Conservation (phyloP, 2,888 invertebrate genomes). For the Tipula confusa region DNA sequence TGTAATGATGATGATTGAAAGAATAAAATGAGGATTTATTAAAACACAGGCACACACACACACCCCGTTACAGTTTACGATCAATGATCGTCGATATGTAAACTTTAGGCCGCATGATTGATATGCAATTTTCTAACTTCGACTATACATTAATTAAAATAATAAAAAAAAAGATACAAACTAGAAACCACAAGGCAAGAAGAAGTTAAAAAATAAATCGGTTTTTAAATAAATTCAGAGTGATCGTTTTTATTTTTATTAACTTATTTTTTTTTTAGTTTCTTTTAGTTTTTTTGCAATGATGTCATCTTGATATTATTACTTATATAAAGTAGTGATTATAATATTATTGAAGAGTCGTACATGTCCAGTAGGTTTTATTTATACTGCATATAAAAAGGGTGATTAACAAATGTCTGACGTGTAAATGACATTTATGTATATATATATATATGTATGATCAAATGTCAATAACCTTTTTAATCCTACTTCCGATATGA, state of each 20-base stretch:
- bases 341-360: conserved; percentile 20
- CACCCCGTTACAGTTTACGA: not conserved
- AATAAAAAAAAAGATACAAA: not conserved
- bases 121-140: not conserved
- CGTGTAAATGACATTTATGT: not conserved
- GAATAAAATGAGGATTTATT: conserved; percentile 25
- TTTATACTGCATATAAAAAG: not conserved
- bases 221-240: conserved; percentile 20
- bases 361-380: not conserved
- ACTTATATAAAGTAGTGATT: conserved; percentile 3
- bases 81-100: not conserved
- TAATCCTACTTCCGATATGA: not conserved
- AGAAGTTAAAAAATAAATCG: conserved; percentile 1
- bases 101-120: not conserved
- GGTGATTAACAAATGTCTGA: not conserved
- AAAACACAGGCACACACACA: not conserved
- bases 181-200: not conserved
- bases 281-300: not conserved
- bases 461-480: not conserved
- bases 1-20: conserved; percentile 15
- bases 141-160: not conserved
- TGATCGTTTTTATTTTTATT: not conserved
- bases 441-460: too few species aligned
- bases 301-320: not conserved
- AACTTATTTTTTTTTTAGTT: not conserved